phyloP scores from a whole-genome alignment of 2,797 vertebrate species.

The Acanthurus lineatus region DNA sequence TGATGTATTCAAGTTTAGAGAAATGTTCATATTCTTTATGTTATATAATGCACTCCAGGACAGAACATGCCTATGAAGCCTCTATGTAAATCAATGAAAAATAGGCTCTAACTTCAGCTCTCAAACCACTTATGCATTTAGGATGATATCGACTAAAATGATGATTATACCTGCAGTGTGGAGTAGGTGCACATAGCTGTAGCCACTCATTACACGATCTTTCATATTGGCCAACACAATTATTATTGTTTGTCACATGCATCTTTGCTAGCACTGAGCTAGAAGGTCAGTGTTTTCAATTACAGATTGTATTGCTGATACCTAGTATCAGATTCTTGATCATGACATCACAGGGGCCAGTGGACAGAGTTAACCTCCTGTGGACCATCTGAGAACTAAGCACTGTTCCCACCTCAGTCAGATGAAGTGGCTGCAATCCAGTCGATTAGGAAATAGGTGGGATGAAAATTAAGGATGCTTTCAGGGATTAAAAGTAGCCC shows the following conservation, averaged over 20 bases:
- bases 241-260: conserved; percentile 73
- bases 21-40: not conserved
- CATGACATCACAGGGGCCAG: conserved; percentile 70
- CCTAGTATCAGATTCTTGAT: conserved; percentile 79
- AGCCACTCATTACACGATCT: conserved; percentile 58
- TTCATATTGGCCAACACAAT: conserved; percentile 60
- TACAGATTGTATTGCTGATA: conserved; percentile 84
- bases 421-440: conserved; percentile 18
- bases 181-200: not conserved
- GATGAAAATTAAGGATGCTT: not conserved
- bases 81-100: not conserved
- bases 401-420: conserved; percentile 25
- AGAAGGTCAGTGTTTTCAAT: conserved; percentile 86
- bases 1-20: not conserved
- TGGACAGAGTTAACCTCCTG: conserved; percentile 70
- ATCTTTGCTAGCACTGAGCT: conserved; percentile 66
- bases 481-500: not conserved
- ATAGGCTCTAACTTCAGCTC: not conserved
- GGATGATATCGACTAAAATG: conserved; percentile 15
- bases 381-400: conserved; percentile 48
- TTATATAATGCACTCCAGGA: not conserved
- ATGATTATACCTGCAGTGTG: conserved; percentile 15
- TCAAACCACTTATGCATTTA: not conserved
- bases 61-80: not conserved
- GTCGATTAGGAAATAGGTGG: conserved; percentile 1